Evolutionary conservation across 1,140 invertebrate species (phyloP).

Genomic region (Cherax destructor): DNA sequence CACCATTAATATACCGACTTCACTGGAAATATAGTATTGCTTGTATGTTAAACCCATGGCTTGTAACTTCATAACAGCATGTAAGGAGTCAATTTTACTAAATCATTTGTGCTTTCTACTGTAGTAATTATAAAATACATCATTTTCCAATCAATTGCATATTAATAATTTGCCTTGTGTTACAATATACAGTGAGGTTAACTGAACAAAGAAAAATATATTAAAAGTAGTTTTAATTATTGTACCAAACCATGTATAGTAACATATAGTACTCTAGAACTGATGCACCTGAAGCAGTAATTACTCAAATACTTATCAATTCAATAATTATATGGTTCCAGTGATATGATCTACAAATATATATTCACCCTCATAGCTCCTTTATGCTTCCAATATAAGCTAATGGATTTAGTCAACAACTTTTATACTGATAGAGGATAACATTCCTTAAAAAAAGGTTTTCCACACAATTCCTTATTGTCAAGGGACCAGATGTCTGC

Average conservation of each 20-base stretch:
- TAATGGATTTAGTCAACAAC: background rate
- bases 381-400: background rate
- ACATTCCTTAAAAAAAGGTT: background rate
- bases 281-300: background rate
- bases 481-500: constrained; percentile 35
- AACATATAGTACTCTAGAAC: background rate
- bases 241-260: background rate
- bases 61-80: too few species aligned
- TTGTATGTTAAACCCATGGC: too few species aligned
- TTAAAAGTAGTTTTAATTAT: background rate
- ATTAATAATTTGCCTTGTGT: too few species aligned
- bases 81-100: too few species aligned
- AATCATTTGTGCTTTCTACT: too few species aligned
- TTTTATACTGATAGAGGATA: background rate
- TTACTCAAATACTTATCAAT: background rate
- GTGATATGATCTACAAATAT: background rate
- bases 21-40: too few species aligned
- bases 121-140: too few species aligned
- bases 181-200: background rate
- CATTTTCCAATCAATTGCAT: too few species aligned
- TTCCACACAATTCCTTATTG: background rate
- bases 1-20: too few species aligned
- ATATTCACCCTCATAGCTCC: background rate
- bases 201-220: background rate
- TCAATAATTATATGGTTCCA: background rate